Percentiles rank a stretch among this genome's conserved stretches.
Conservation (phyloP, 37 sponge, comb jelly and placozoan genomes). For the Agelas oroides region DNA sequence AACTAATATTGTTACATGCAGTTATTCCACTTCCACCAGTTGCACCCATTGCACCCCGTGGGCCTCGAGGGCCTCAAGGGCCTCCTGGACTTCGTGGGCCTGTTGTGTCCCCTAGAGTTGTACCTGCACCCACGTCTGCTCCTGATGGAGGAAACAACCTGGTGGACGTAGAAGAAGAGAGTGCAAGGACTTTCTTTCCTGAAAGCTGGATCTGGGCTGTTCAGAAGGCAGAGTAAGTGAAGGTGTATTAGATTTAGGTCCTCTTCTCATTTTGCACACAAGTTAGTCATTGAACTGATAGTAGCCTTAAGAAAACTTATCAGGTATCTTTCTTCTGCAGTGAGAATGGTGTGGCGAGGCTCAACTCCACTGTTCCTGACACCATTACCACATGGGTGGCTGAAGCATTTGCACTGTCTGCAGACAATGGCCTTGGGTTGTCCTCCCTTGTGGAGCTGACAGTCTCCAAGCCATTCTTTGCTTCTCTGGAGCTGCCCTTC, state of each 20-base stretch:
- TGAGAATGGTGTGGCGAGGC: background rate
- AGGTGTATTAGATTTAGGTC: too few species aligned
- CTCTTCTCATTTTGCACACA: too few species aligned
- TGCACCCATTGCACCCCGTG: too few species aligned
- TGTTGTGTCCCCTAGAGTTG: too few species aligned
- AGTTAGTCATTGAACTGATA: too few species aligned
- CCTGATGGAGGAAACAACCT: background rate
- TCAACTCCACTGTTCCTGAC: conserved; percentile 48
- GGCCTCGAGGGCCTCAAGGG: too few species aligned
- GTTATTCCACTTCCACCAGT: too few species aligned
- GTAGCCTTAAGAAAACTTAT: too few species aligned
- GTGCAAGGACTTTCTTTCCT: conserved; percentile 65
- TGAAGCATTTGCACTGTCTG: conserved; percentile 34
- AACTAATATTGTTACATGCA: too few species aligned
- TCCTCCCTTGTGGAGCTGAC: conserved; percentile 4
- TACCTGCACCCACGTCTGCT: background rate
- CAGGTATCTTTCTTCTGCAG: background rate
- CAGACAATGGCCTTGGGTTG: conserved; percentile 41
- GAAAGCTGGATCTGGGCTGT: conserved; percentile 59
- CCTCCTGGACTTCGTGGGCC: too few species aligned
- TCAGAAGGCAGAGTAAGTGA: conserved; percentile 47
- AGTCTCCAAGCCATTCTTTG: conserved; percentile 61
- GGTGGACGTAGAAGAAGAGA: conserved; percentile 9
- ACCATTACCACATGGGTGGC: conserved; percentile 71
- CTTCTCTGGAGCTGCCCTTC: conserved; percentile 68